Evolutionary conservation across 2,113 vertebrate species (phyloP).

Genomic region (Oncorhynchus keta): DNA sequence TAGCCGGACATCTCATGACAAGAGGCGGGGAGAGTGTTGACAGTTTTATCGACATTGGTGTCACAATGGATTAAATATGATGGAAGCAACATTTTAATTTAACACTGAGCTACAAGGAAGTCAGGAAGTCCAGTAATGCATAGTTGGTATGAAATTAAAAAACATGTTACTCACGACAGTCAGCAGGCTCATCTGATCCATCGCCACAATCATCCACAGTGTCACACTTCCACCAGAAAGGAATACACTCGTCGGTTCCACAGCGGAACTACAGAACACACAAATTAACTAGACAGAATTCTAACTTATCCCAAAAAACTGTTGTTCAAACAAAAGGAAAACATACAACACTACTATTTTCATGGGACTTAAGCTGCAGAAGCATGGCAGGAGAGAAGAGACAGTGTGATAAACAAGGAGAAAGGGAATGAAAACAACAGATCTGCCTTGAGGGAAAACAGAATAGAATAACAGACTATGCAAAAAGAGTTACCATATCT

Average conservation of each 20-base stretch:
- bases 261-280: constrained; percentile 85
- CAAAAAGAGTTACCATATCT: neutral
- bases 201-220: constrained; percentile 97
- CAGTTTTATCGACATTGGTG: too few species aligned
- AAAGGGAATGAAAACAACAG: constrained; percentile 1
- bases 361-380: neutral
- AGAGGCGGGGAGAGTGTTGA: too few species aligned
- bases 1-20: too few species aligned
- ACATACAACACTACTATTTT: neutral
- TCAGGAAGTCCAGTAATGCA: too few species aligned
- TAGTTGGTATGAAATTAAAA: constrained; percentile 1
- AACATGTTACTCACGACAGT: constrained; percentile 87
- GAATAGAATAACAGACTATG: constrained; percentile 4
- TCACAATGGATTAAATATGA: too few species aligned
- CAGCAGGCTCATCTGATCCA: constrained; percentile 91
- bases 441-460: constrained; percentile 34
- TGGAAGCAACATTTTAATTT: too few species aligned
- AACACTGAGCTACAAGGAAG: too few species aligned
- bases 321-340: constrained; percentile 6
- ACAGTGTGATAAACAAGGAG: neutral
- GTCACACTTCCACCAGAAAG: constrained; percentile 99
- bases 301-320: constrained; percentile 5
- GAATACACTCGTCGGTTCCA: constrained; percentile 97
- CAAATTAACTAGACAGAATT: neutral
- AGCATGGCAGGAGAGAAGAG: neutral